Evolutionary conservation across 2,797 vertebrate genomes (phyloP), one percentile per base, ranked within the genome.

Genomic region (Rhynchonycteris naso): DNA sequence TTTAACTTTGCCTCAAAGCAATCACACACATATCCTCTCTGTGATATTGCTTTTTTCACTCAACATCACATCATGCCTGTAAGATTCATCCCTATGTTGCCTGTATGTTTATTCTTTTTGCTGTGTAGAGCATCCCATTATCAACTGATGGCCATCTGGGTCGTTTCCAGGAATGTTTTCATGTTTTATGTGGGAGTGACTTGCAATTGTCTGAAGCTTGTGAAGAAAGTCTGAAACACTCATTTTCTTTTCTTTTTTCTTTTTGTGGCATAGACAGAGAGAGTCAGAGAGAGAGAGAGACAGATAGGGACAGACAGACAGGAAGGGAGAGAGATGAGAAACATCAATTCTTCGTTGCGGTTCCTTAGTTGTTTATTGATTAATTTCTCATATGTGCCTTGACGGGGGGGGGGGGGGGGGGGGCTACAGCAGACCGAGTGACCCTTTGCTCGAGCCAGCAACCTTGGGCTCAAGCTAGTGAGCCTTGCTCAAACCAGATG

Each of bases 121-220:
- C 38, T 58, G 2, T 58, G 2, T 68, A 50, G 35, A 80, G 26
- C 38, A 86, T 91, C 80, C 56, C 50, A 28, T 84, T 75, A 86
- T 95, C 74, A 71, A 74, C 56, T 65, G 47, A 78, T 75, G 52
- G 52, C 16, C 50, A 93, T 87, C 75, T 68, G 63, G 50, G 63
- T 75, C 63, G 61, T 76, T 96, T 80, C 91, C 65, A 92, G 30
- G 74, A 35, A 81, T 66, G 56, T 84, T 95, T 88, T 90, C 16
- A 58, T 35, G 61, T 88, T 95, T 69, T 30, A 72, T 43, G 33
- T 78, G 61, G 65, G 65, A 95, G 52, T 81, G 79, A 72, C 82
- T 68, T 92, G 47, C 88, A 22, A 54, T 96, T 93, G 21, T 90
- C 75, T 87, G 79, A 88, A 58, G 84, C 81, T 58, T 58, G 54